Conservation (phyloP, 23 tunicate species). For the Corella eumyota region DNA sequence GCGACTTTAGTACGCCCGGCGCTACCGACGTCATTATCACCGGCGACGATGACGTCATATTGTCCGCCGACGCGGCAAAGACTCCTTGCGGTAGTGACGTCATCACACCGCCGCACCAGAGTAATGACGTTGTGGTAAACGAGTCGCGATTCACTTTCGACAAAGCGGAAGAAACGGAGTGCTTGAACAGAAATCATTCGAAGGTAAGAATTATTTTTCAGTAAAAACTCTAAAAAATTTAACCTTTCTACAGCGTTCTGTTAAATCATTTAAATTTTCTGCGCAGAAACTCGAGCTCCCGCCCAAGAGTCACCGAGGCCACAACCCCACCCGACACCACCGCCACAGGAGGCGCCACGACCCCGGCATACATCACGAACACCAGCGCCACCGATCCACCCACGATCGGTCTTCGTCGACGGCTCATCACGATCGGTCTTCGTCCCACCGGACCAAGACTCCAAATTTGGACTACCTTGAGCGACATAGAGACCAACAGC, state of each 20-base stretch:
- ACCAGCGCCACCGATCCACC: slow-evolving; percentile 1
- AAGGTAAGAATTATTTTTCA: no score
- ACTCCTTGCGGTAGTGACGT: no score
- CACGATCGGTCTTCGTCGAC: slow-evolving; percentile 11
- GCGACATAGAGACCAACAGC: slow-evolving; percentile 58
- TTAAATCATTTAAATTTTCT: no score
- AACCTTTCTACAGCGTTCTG: no score
- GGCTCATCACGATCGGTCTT: background rate
- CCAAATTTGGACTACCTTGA: slow-evolving; percentile 67
- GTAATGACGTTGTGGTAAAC: slow-evolving; percentile 8
- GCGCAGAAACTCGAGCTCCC: background rate
- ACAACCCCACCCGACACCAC: slow-evolving; percentile 7
- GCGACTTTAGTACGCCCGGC: background rate
- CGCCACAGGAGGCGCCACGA: background rate
- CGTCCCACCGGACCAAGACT: slow-evolving; percentile 55
- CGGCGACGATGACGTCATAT: no score
- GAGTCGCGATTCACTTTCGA: no score
- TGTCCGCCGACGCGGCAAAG: no score
- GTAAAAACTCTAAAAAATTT: no score
- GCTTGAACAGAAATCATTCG: no score
- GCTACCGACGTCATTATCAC: no score
- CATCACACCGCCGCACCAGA: background rate
- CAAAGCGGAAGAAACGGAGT: no score
- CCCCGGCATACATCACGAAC: background rate
- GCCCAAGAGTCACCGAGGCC: background rate